These are phyloP conservation scores for Nematopogon swammerdamellus DNA, from an alignment of 2,888 invertebrate genomes.

Conservation along the genomic window DNA sequence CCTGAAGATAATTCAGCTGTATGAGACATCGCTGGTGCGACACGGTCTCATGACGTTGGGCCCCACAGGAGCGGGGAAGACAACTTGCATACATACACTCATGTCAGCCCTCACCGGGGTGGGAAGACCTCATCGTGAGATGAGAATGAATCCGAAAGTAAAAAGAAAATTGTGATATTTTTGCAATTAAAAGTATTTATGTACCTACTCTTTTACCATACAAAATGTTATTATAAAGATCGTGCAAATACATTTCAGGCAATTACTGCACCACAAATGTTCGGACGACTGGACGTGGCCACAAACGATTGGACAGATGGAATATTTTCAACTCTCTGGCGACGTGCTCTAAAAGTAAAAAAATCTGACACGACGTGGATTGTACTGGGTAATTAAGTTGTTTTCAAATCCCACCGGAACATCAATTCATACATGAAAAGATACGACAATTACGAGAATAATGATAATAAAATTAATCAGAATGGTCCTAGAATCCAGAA, in stretches of 20 bases:
- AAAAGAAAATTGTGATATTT: neutral
- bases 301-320: conserved; percentile 96
- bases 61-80: conserved; percentile 85
- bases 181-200: too few species aligned
- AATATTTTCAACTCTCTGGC: conserved; percentile 88
- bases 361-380: too few species aligned
- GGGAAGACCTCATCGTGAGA: conserved; percentile 76
- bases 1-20: conserved; percentile 80
- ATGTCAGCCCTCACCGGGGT: conserved; percentile 76
- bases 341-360: conserved; percentile 76
- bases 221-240: too few species aligned
- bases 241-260: conserved; percentile 55
- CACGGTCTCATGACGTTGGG: conserved; percentile 91
- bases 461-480: too few species aligned
- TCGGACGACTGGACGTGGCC: conserved; percentile 82
- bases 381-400: too few species aligned
- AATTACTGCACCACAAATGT: conserved; percentile 91
- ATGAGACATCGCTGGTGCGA: conserved; percentile 81
- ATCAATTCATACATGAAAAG: too few species aligned
- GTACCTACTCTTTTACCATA: too few species aligned
- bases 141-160: conserved; percentile 89
- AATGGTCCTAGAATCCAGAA: too few species aligned
- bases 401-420: too few species aligned
- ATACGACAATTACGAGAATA: too few species aligned
- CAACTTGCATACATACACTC: conserved; percentile 73